Evolutionary conservation across 2,888 invertebrate species (phyloP).

Genomic region (Globia sparganii): DNA sequence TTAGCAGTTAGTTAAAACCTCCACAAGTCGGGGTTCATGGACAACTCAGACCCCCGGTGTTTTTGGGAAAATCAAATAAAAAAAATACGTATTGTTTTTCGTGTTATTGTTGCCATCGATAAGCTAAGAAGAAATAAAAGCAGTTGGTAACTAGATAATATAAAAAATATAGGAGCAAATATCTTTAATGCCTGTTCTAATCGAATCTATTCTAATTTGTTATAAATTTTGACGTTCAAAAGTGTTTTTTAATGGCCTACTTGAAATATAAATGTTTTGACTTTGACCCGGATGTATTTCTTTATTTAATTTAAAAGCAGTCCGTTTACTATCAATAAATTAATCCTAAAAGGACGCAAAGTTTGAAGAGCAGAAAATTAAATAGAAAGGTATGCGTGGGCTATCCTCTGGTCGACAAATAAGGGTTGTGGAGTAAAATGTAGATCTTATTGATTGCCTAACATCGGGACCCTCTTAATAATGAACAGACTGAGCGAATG

Average conservation of each 20-base stretch:
- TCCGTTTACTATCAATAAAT: neutral
- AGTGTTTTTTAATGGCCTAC: neutral
- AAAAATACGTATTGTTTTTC: too few relatives aligned
- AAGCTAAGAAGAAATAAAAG: too few relatives aligned
- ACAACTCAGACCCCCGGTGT: too few relatives aligned
- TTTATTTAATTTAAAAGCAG: neutral
- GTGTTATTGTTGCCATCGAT: too few relatives aligned
- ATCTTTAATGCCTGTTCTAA: too few relatives aligned
- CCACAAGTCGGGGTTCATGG: too few relatives aligned
- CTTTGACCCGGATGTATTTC: neutral
- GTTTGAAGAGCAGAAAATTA: slow-evolving; percentile 11
- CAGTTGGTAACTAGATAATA: too few relatives aligned
- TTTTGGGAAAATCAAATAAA: too few relatives aligned
- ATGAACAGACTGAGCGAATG: slow-evolving; percentile 14
- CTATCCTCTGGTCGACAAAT: slow-evolving; percentile 10
- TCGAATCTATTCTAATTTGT: too few relatives aligned
- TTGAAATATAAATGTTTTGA: neutral
- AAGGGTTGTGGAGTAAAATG: slow-evolving; percentile 31
- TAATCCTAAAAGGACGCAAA: slow-evolving; percentile 1
- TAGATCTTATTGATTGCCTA: slow-evolving; percentile 36
- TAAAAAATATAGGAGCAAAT: neutral
- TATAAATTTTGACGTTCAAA: neutral
- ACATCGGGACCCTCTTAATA: slow-evolving; percentile 45
- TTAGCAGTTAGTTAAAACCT: neutral
- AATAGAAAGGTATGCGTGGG: slow-evolving; percentile 11